These are phyloP conservation scores for Lepidocolaptes lacrymiger DNA, from an alignment of 2,797 vertebrate genomes.

Conservation along the genomic window DNA sequence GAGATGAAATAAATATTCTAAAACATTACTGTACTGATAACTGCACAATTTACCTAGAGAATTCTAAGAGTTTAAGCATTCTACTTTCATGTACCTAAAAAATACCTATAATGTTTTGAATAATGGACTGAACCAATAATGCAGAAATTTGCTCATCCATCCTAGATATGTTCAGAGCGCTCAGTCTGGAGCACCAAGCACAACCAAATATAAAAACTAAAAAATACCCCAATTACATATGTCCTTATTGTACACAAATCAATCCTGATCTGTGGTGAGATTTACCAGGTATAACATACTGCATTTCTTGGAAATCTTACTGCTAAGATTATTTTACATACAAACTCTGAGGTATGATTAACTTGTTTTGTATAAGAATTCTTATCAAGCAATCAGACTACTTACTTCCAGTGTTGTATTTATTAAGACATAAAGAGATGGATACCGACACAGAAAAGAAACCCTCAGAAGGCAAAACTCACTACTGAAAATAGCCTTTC, in stretches of 20 bases:
- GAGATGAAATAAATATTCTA: not conserved
- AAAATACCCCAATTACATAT: not conserved
- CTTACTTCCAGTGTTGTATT: not conserved
- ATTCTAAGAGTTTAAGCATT: not conserved
- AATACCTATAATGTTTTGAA: not conserved
- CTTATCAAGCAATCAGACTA: not conserved
- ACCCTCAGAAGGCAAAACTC: not conserved
- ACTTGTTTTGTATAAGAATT: not conserved
- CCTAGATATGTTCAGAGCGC: not conserved
- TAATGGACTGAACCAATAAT: not conserved
- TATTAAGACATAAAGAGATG: not conserved
- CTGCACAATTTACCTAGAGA: not conserved
- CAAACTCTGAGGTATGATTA: not conserved
- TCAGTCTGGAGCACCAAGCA: not conserved
- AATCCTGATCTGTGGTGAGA: not conserved
- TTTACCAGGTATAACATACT: not conserved
- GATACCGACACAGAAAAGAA: not conserved
- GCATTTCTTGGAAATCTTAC: not conserved
- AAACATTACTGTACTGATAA: not conserved
- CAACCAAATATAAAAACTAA: not conserved
- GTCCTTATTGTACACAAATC: not conserved
- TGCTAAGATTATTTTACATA: not conserved
- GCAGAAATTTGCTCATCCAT: not conserved
- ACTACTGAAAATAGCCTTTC: slow-evolving; percentile 14
- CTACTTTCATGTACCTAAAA: not conserved